A percentile compares a stretch with the other conserved stretches of the same genome.
phyloP scores from a whole-genome alignment of 1,140 invertebrate species.

The Reticulitermes speratus region DNA sequence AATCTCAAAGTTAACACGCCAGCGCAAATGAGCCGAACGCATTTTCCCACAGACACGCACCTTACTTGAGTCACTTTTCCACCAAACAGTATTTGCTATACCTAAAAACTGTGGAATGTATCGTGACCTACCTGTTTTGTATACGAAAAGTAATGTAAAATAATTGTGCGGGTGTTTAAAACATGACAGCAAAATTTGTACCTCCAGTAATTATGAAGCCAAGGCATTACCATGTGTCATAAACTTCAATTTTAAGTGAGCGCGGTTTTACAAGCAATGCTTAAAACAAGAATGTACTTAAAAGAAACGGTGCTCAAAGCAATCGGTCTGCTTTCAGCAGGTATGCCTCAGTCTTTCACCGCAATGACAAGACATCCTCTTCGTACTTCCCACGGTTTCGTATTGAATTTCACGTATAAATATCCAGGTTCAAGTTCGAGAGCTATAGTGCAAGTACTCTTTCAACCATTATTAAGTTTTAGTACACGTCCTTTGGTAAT shows the following conservation, averaged over 20 bases:
- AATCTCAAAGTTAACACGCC: too few relatives aligned
- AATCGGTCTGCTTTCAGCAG: background rate
- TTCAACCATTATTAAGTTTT: background rate
- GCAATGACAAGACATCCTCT: background rate
- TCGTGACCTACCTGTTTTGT: too few relatives aligned
- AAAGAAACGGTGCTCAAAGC: background rate
- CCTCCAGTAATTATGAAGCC: too few relatives aligned
- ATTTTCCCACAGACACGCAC: too few relatives aligned
- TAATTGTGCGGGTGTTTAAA: too few relatives aligned
- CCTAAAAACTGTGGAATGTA: too few relatives aligned
- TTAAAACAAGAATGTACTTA: background rate
- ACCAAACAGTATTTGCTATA: too few relatives aligned
- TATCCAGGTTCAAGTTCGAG: background rate
- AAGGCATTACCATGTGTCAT: too few relatives aligned
- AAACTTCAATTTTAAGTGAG: background rate
- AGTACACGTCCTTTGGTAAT: background rate
- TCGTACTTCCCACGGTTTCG: conserved; percentile 11
- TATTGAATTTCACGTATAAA: background rate
- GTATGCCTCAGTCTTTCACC: background rate
- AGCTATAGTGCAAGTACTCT: background rate
- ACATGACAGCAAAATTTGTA: too few relatives aligned
- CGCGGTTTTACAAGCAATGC: background rate
- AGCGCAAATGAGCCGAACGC: too few relatives aligned
- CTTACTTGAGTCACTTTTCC: too few relatives aligned
- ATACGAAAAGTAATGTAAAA: too few relatives aligned